Conservation (phyloP, 2,888 invertebrate genomes). For the Leucozona laternaria region DNA sequence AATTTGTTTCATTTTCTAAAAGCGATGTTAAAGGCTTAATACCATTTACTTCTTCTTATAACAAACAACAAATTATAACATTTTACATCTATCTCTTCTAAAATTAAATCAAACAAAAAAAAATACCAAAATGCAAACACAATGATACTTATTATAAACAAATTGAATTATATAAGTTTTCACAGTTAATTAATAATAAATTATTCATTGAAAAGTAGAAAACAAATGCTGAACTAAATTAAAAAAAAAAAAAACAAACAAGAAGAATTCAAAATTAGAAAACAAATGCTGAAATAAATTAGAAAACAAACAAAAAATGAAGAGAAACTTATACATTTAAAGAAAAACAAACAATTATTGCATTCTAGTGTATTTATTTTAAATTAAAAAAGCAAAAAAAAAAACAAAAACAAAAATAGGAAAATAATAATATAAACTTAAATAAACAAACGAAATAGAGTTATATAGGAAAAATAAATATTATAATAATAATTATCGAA, state of each 20-base stretch:
- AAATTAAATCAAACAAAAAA: slow-evolving; percentile 42
- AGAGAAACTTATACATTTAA: slow-evolving; percentile 57
- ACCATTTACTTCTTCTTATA: slow-evolving; percentile 72
- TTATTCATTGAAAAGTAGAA: slow-evolving; percentile 56
- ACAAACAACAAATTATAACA: slow-evolving; percentile 42
- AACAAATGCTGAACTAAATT: slow-evolving; percentile 38
- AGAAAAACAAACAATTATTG: slow-evolving; percentile 59
- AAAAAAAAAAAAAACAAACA: slow-evolving; percentile 44
- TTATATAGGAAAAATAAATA: slow-evolving; percentile 46
- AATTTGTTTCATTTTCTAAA: background rate
- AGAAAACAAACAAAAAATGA: slow-evolving; percentile 46
- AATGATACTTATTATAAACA: slow-evolving; percentile 76
- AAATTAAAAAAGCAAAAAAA: slow-evolving; percentile 49
- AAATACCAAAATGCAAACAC: slow-evolving; percentile 65
- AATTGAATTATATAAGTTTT: slow-evolving; percentile 61
- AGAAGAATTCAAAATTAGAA: slow-evolving; percentile 50
- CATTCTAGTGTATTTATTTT: slow-evolving; percentile 71
- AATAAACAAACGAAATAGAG: slow-evolving; percentile 63
- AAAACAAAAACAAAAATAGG: slow-evolving; percentile 29
- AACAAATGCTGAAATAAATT: slow-evolving; percentile 72
- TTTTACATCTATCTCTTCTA: slow-evolving; percentile 69
- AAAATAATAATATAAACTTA: slow-evolving; percentile 44
- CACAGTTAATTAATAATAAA: slow-evolving; percentile 61
- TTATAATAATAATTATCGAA: slow-evolving; percentile 19
- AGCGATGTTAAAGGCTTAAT: slow-evolving; percentile 29